Conservation (phyloP, 2,113 vertebrate species). For the Epinephelus fuscoguttatus region DNA sequence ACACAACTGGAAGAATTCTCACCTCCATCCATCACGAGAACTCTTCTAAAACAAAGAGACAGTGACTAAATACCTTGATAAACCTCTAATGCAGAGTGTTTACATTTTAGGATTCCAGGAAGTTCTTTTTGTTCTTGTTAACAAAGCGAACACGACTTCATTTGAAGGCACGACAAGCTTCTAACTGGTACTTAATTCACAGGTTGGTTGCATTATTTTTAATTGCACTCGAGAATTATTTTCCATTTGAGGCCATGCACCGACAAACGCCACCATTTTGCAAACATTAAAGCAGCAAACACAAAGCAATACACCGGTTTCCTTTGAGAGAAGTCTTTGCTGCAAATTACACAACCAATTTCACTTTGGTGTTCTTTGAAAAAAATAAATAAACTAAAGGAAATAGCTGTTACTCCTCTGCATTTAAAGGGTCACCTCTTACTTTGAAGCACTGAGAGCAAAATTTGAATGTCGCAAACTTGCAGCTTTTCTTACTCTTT, state of each 20-base stretch:
- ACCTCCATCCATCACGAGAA: not conserved
- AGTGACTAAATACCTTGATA: not conserved
- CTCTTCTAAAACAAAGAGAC: not conserved
- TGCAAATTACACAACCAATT: constrained; percentile 18
- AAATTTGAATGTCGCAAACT: not conserved
- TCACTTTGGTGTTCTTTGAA: not conserved
- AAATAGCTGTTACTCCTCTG: not conserved
- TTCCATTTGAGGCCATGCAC: not conserved
- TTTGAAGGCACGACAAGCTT: not conserved
- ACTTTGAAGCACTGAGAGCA: not conserved
- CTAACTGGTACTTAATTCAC: not conserved
- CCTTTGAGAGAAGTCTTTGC: not conserved
- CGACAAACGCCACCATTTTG: not conserved
- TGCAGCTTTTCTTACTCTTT: not conserved
- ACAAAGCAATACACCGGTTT: not conserved
- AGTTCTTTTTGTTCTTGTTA: not conserved
- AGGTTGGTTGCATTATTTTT: constrained; percentile 2
- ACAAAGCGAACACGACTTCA: not conserved
- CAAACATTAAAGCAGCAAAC: not conserved
- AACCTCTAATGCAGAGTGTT: not conserved
- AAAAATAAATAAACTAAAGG: not conserved
- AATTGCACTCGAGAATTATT: not conserved
- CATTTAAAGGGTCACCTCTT: not conserved
- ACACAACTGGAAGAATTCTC: not conserved
- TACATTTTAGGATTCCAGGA: not conserved